A percentile compares a stretch with the other conserved stretches of the same genome.
Conservation (phyloP, 2,888 invertebrate genomes). For the Glaucopsyche alexis region DNA sequence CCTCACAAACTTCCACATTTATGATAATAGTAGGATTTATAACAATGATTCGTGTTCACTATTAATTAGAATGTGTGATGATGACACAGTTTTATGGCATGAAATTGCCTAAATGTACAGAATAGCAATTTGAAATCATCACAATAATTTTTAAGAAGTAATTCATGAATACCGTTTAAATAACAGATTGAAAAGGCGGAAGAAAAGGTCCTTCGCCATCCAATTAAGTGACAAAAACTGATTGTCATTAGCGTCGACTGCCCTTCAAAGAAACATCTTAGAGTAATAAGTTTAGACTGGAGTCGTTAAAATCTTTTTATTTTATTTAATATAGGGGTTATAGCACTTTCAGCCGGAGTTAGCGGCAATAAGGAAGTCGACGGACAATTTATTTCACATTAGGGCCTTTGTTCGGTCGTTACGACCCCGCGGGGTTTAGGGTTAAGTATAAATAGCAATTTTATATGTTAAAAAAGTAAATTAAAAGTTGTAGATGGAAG, state of each 20-base stretch:
- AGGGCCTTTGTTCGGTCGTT: slow-evolving; percentile 65
- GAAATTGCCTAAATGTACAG: too few species aligned
- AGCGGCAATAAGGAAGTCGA: slow-evolving; percentile 41
- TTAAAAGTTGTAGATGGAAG: slow-evolving; percentile 15
- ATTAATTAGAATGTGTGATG: too few species aligned
- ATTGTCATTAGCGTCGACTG: slow-evolving; percentile 1
- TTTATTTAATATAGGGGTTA: neutral
- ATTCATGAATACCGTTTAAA: neutral
- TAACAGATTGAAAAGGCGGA: neutral
- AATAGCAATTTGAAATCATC: too few species aligned
- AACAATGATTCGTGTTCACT: too few species aligned
- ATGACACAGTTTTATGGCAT: too few species aligned
- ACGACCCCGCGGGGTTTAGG: slow-evolving; percentile 34
- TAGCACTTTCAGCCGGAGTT: slow-evolving; percentile 26
- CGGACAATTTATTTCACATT: slow-evolving; percentile 75
- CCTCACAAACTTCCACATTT: too few species aligned
- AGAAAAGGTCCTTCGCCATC: neutral
- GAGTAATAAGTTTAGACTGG: slow-evolving; percentile 14
- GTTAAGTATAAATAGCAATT: slow-evolving; percentile 17
- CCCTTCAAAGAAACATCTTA: neutral
- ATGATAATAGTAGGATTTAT: too few species aligned
- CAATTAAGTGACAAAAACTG: slow-evolving; percentile 1
- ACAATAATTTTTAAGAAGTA: too few species aligned
- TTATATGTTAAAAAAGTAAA: slow-evolving; percentile 17
- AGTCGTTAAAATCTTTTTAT: slow-evolving; percentile 25